Evolutionary conservation across 2,797 vertebrate species (phyloP).

Genomic region (Crocodylus rhombifer): DNA sequence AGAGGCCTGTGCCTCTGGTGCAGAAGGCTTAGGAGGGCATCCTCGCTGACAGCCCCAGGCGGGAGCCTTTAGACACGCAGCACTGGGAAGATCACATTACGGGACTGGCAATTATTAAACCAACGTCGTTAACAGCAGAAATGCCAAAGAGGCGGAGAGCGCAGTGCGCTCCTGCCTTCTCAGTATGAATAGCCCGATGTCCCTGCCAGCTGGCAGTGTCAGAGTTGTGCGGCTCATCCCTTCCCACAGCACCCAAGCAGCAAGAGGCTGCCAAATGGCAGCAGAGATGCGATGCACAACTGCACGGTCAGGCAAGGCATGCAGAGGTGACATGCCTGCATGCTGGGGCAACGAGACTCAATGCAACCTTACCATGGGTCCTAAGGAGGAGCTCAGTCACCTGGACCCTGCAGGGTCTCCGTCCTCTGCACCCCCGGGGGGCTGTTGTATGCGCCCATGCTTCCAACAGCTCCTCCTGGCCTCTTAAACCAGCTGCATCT

Average conservation of each 20-base stretch:
- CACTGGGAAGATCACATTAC: background rate
- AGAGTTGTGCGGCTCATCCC: rapidly evolving
- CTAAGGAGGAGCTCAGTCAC: background rate
- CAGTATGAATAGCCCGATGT: background rate
- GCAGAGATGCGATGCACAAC: background rate
- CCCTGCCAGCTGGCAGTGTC: background rate
- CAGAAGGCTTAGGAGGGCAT: background rate
- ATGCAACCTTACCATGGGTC: background rate
- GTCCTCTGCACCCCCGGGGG: background rate
- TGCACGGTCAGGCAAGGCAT: rapidly evolving
- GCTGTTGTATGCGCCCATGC: background rate
- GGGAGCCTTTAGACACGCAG: background rate
- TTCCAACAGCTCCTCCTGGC: background rate
- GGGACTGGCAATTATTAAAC: background rate
- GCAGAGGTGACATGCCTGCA: no score
- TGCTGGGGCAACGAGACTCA: background rate
- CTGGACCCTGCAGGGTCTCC: background rate
- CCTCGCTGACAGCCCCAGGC: background rate
- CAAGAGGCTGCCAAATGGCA: background rate
- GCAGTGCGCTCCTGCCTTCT: background rate
- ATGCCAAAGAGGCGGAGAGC: background rate
- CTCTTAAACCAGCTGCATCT: background rate
- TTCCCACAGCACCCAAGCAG: background rate
- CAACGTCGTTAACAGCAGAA: background rate
- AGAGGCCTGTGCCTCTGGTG: background rate